A percentile compares a stretch with the other conserved stretches of the same genome.
These are phyloP conservation scores for Melitaea cinxia DNA, from an alignment of 1,140 invertebrate genomes.

Conservation along the genomic window DNA sequence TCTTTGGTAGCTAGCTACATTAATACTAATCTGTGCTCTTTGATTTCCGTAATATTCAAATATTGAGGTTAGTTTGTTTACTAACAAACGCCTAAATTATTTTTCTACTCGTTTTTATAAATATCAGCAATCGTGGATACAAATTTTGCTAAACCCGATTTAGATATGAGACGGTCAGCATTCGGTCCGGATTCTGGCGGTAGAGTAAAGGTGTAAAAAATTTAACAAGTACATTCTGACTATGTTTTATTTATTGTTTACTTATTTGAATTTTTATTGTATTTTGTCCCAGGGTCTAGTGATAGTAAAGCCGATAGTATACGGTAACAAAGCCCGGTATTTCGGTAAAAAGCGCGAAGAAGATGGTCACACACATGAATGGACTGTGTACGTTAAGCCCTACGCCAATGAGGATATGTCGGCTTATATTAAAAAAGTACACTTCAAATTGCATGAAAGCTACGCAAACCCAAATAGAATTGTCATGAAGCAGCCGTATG, in stretches of 20 bases:
- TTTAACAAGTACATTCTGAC: not conserved
- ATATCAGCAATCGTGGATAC: conserved; percentile 28
- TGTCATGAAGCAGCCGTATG: conserved; percentile 96
- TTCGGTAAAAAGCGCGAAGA: conserved; percentile 99
- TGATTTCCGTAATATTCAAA: too few species aligned
- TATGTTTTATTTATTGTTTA: not conserved
- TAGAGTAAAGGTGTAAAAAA: conserved; percentile 85
- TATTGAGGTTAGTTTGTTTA: conserved; percentile 36
- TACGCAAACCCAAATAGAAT: conserved; percentile 97
- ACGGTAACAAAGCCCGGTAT: conserved; percentile 97
- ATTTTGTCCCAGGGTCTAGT: conserved; percentile 87
- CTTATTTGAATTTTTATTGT: not conserved
- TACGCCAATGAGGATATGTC: conserved; percentile 97
- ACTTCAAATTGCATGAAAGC: conserved; percentile 99
- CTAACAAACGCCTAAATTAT: conserved; percentile 14
- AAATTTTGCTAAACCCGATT: conserved; percentile 27
- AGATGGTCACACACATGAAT: conserved; percentile 99
- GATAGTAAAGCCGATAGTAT: conserved; percentile 98
- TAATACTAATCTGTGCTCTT: not conserved
- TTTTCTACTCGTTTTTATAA: not conserved
- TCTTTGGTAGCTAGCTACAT: too few species aligned
- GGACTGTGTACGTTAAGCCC: conserved; percentile 99
- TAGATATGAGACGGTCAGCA: conserved; percentile 86
- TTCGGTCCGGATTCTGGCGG: conserved; percentile 92
- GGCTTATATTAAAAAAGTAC: conserved; percentile 96